Base-by-base conservation (phyloP, 2,113 vertebrate genomes). In the Oreochromis tanganicae region DNA sequence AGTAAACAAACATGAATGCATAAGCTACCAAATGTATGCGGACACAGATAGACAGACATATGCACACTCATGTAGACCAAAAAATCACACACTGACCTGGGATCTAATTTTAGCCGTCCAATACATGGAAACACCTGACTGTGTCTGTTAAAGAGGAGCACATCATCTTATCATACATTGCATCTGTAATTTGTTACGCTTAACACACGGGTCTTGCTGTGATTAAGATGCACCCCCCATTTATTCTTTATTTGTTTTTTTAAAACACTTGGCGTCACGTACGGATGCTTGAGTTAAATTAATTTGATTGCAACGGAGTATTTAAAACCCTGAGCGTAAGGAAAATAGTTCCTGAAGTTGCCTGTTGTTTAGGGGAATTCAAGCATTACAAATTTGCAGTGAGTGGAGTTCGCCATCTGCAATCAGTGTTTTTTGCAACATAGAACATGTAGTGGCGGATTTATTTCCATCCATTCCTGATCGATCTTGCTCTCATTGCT, bases 41-140 rank as follows among this genome's bases (percentile, higher is more conserved):
- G 59, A 13, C 43, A 13, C 34, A 38, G 52, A 48, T 38, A 55
- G 57, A 68, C 34, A 29, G 63, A 50, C 43, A 48, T 21, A 50
- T 43, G 29, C 27, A 75, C 46, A 13, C 21, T 7, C 41, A 34
- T 29, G 56, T 83, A 87, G 82, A 90, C 29, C 81, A 89, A 88
- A 87, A 84, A 90, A 81, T 89, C 84, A 73, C 91, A 90, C 86
- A 87, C 88, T 85, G 88, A 93, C 90, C 93, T 94, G 92, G 78
- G 88, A 80, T 91, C 95, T 94, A 95, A 95, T 92, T 93, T 94
- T 95, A 95, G 92, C 29, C 11, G 85, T 80, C 38, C 32, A 38
- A 85, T 92, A 86, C 87, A 90, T 87, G 87, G 87, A 85, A 92
- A 90, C 91, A 91, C 89, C 88, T 95, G 94, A 90, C 90, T 85